A percentile compares a stretch with the other conserved stretches of the same genome.
These are phyloP conservation scores for Bombus superbus DNA, from an alignment of 1,140 invertebrate genomes.

Conservation along the genomic window DNA sequence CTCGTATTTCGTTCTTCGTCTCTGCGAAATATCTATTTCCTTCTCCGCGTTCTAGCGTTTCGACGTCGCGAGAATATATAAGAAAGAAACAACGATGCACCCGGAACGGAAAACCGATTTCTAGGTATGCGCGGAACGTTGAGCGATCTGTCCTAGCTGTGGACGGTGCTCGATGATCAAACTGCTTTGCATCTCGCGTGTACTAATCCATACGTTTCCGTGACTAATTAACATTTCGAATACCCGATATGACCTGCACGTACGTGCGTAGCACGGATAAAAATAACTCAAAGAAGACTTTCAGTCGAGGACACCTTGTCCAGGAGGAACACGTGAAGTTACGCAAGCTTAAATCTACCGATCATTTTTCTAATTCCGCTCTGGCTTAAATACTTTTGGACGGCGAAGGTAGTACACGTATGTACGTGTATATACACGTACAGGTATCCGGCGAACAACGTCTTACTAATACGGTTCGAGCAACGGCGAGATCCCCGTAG, in stretches of 20 bases:
- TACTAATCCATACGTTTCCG: not conserved
- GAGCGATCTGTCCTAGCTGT: not conserved
- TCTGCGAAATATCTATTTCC: too few species aligned
- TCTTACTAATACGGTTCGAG: too few species aligned
- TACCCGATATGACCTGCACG: not conserved
- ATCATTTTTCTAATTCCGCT: conserved; percentile 23
- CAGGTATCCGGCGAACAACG: too few species aligned
- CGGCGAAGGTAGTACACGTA: not conserved
- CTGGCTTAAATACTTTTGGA: not conserved
- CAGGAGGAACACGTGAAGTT: conserved; percentile 65
- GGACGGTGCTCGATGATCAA: not conserved
- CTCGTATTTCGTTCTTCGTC: too few species aligned
- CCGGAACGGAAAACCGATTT: not conserved
- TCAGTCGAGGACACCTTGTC: conserved; percentile 53
- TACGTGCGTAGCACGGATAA: conserved; percentile 28
- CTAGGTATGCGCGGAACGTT: not conserved
- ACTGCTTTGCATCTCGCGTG: conserved; percentile 1
- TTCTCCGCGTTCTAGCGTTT: too few species aligned
- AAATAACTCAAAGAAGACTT: conserved; percentile 55
- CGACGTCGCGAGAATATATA: too few species aligned
- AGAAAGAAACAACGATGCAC: too few species aligned
- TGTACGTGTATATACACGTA: not conserved
- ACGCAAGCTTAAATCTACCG: conserved; percentile 78
- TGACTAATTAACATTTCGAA: conserved; percentile 38
- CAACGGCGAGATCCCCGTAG: too few species aligned